Evolutionary conservation across 2,888 invertebrate species (phyloP).

Genomic region (Leptothorax acervorum): DNA sequence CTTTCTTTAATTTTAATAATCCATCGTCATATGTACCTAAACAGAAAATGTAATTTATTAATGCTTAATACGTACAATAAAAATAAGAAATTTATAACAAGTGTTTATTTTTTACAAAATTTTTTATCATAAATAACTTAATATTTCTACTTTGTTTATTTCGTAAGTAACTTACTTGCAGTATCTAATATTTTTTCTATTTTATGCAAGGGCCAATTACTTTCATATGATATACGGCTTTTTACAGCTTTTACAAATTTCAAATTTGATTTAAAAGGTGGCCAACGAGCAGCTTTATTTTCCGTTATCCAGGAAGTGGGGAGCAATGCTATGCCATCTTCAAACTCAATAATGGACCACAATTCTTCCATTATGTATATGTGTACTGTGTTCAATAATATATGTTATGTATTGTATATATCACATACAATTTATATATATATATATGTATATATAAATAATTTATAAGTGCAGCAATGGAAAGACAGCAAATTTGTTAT

Average conservation of each 20-base stretch:
- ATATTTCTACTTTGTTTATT: no score
- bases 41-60: not conserved
- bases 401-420: no score
- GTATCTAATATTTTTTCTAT: not conserved
- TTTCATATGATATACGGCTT: not conserved
- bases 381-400: not conserved
- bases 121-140: no score
- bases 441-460: no score
- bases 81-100: no score
- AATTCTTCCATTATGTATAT: not conserved
- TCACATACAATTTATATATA: no score
- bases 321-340: not conserved
- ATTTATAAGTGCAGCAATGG: not conserved
- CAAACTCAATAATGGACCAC: not conserved
- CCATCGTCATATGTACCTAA: constrained; percentile 3
- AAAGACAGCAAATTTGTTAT: not conserved
- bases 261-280: not conserved
- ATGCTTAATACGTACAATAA: not conserved
- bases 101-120: no score
- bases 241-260: constrained; percentile 2
- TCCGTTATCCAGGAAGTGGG: not conserved
- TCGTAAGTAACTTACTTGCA: not conserved
- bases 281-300: not conserved
- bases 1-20: not conserved
- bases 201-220: not conserved